Percentiles rank a stretch among this genome's conserved stretches.
These are phyloP conservation scores for Colaptes auratus DNA, from an alignment of 2,113 vertebrate genomes.

Conservation along the genomic window DNA sequence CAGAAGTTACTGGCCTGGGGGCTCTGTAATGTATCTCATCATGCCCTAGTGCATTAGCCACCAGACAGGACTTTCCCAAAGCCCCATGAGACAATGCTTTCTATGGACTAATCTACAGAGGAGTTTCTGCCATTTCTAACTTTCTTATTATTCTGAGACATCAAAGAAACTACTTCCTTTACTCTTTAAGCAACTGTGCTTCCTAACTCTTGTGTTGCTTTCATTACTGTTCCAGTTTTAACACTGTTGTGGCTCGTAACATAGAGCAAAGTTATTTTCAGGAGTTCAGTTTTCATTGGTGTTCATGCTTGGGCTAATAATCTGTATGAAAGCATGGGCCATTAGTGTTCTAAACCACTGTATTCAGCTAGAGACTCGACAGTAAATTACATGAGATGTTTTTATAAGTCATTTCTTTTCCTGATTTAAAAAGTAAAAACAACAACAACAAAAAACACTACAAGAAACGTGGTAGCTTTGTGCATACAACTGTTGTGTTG, in stretches of 20 bases:
- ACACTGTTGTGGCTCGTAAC: constrained; percentile 66
- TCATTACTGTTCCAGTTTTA: constrained; percentile 68
- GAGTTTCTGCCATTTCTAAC: constrained; percentile 79
- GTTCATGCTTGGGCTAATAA: constrained; percentile 72
- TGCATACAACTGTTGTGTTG: constrained; percentile 68
- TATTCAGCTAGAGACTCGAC: constrained; percentile 62
- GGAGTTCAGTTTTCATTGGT: constrained; percentile 50
- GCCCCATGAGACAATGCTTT: constrained; percentile 83
- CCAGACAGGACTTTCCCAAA: constrained; percentile 87
- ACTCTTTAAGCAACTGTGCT: constrained; percentile 71
- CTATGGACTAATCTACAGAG: constrained; percentile 83
- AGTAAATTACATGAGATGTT: constrained; percentile 68
- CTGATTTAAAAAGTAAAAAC: constrained; percentile 24
- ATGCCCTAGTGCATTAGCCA: constrained; percentile 78
- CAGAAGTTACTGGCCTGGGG: constrained; percentile 86
- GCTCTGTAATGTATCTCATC: constrained; percentile 82
- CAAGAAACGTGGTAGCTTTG: constrained; percentile 53
- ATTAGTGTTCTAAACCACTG: constrained; percentile 64
- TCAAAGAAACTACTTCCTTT: constrained; percentile 70
- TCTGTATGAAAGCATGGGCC: constrained; percentile 71
- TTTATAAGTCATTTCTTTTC: constrained; percentile 74
- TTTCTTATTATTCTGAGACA: constrained; percentile 71
- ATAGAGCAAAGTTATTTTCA: constrained; percentile 15
- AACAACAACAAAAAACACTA: neutral
- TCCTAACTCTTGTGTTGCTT: constrained; percentile 72